phyloP scores from a whole-genome alignment of 2,113 vertebrate genomes.

The Stigmatopora argus region DNA sequence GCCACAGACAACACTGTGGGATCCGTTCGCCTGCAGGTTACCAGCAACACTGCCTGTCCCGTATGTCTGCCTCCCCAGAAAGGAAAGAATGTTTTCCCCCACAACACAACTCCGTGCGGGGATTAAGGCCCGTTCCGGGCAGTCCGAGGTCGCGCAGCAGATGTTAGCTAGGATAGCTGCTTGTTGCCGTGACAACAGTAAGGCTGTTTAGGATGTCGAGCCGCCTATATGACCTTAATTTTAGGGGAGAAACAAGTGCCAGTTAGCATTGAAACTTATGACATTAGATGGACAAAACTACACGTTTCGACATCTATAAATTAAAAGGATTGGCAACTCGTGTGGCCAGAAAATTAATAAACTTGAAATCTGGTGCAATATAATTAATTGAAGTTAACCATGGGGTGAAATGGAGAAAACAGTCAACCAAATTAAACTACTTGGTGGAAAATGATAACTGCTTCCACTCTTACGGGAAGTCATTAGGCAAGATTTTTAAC shows the following conservation, averaged over 20 bases:
- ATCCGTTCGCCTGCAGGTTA: slow-evolving; percentile 56
- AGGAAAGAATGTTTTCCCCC: slow-evolving; percentile 64
- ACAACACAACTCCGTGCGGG: slow-evolving; percentile 62
- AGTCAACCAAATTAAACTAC: background rate
- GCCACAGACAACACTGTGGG: slow-evolving; percentile 45
- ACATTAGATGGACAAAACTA: too few species aligned
- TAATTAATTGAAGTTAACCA: too few species aligned
- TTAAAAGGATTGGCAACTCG: background rate
- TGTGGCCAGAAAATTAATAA: background rate
- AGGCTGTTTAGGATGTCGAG: slow-evolving; percentile 46
- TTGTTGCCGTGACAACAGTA: slow-evolving; percentile 64
- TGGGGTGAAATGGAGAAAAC: background rate
- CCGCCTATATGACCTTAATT: slow-evolving; percentile 54
- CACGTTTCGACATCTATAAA: too few species aligned
- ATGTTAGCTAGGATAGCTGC: slow-evolving; percentile 66
- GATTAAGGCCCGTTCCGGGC: slow-evolving; percentile 66
- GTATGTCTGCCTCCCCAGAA: slow-evolving; percentile 57
- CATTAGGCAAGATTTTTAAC: too few species aligned
- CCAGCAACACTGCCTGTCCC: slow-evolving; percentile 44
- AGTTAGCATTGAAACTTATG: background rate
- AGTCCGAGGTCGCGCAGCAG: slow-evolving; percentile 65
- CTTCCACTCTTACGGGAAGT: background rate
- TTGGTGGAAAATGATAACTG: background rate
- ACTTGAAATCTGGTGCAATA: background rate
- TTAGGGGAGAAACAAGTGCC: slow-evolving; percentile 15